A percentile compares a stretch with the other conserved stretches of the same genome.
Conservation (phyloP, 2,888 invertebrate genomes). For the Chrysodeixis includens region DNA sequence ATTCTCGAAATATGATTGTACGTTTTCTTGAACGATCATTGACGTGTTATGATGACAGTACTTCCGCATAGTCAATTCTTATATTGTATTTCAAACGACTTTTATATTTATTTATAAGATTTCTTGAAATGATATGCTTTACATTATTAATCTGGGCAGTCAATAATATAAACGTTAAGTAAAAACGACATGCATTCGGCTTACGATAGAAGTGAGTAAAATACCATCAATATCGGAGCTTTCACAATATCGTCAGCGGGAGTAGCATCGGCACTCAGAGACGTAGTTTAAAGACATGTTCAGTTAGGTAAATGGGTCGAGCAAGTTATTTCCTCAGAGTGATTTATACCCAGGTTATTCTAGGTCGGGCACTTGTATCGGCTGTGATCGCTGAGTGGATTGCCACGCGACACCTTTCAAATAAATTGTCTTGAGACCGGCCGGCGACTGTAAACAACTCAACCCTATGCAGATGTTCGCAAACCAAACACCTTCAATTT, state of each 20-base stretch:
- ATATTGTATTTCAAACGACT: no score
- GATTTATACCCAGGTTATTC: conserved; percentile 81
- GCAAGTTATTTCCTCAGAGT: conserved; percentile 77
- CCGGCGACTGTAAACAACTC: conserved; percentile 84
- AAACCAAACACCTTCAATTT: conserved; percentile 81
- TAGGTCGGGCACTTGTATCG: conserved; percentile 77
- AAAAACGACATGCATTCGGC: neutral
- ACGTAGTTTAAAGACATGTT: conserved; percentile 73
- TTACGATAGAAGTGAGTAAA: conserved; percentile 52
- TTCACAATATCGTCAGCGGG: conserved; percentile 69
- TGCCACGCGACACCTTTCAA: conserved; percentile 88
- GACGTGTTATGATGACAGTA: neutral
- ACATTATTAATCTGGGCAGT: no score
- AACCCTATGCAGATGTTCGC: conserved; percentile 83
- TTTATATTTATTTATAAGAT: no score
- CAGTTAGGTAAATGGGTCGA: conserved; percentile 77
- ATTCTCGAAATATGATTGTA: conserved; percentile 25
- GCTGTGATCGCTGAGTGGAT: conserved; percentile 83
- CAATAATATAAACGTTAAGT: neutral
- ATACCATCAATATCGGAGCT: conserved; percentile 63
- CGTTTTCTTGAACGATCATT: neutral
- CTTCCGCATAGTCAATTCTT: no score
- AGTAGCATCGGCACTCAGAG: conserved; percentile 56
- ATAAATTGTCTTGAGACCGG: conserved; percentile 87
- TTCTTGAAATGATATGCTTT: no score